phyloP scores from a whole-genome alignment of 2,797 vertebrate species.

The Enteromius paludinosus region DNA sequence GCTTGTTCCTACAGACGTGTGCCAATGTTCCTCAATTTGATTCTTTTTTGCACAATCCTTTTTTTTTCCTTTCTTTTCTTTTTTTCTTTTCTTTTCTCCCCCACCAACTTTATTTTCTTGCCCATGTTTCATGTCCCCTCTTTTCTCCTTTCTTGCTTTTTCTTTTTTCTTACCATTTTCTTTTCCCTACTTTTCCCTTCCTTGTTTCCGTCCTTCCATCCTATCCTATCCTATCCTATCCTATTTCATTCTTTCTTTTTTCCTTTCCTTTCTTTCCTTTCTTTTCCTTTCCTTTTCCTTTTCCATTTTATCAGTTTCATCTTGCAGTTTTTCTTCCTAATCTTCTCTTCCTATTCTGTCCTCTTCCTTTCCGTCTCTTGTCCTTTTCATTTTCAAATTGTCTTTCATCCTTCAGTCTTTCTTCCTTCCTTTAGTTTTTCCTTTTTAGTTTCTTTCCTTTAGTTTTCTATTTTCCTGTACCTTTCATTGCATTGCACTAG shows the following conservation, averaged over 20 bases:
- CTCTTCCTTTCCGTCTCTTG: not conserved
- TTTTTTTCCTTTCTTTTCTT: constrained; percentile 12
- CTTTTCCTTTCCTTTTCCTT: constrained; percentile 31
- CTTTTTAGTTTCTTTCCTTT: not conserved
- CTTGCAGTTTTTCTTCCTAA: not conserved
- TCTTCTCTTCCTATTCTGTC: not conserved
- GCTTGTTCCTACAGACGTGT: not conserved
- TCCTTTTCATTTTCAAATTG: no score
- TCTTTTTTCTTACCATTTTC: constrained; percentile 40
- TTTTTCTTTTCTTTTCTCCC: constrained; percentile 28
- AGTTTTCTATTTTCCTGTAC: constrained; percentile 24
- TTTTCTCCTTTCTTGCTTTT: constrained; percentile 24
- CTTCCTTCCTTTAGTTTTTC: not conserved
- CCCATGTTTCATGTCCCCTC: not conserved
- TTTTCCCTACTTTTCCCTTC: not conserved
- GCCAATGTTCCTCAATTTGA: not conserved
- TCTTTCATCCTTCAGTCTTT: not conserved
- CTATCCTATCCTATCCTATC: no score
- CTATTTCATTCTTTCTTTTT: not conserved
- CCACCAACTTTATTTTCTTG: not conserved
- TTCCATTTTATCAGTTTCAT: not conserved
- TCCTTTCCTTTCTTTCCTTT: not conserved
- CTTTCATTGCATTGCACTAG: constrained; percentile 17
- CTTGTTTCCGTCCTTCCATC: constrained; percentile 33
- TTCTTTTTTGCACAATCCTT: not conserved